Base-by-base conservation (phyloP, 2,113 vertebrate species). In the Sarotherodon lohbergeri region DNA sequence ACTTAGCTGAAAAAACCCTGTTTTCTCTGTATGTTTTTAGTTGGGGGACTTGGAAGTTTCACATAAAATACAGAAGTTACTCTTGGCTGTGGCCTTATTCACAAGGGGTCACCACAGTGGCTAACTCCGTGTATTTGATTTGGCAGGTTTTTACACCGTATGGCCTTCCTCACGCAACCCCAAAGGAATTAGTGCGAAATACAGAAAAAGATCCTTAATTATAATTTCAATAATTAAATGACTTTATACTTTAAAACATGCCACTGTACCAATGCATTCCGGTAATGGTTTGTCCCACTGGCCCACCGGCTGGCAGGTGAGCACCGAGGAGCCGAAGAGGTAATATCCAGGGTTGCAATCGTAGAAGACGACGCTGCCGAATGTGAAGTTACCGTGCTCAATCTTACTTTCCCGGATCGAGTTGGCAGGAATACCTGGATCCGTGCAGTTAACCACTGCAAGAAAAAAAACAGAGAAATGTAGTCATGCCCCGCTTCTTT, bases 371-470 rank as follows among this genome's bases (percentile, higher is more conserved):
- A 99, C 98, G 7, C 98, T 99, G 57, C 98, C 98, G 14, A 98
- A 99, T 0, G 98, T 99, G 84, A 99, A 99, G 96, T 99, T 99
- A 17, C 98, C 98, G 22, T 99, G 98, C 92, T 99, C 98, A 0
- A 99, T 99, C 96, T 99, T 99, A 92, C 98, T 99, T 96, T 99
- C 98, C 92, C 98, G 95, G 93, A 99, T 99, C 19, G 98, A 98
- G 96, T 99, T 99, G 92, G 97, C 97, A 88, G 98, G 98, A 89
- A 99, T 98, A 68, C 98, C 98, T 13, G 98, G 98, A 94, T 99
- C 98, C 13, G 97, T 98, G 93, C 98, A 99, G 95, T 99, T 99
- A 56, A 99, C 97, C 94, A 99, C 98, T 99, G 88, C 36, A 71
- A 89, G 17, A 59, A 46, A 14, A 9, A 13, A 73, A 2, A n/a